Base-by-base conservation (phyloP, 2,113 vertebrate genomes). In the Gopherus evgoodei region DNA sequence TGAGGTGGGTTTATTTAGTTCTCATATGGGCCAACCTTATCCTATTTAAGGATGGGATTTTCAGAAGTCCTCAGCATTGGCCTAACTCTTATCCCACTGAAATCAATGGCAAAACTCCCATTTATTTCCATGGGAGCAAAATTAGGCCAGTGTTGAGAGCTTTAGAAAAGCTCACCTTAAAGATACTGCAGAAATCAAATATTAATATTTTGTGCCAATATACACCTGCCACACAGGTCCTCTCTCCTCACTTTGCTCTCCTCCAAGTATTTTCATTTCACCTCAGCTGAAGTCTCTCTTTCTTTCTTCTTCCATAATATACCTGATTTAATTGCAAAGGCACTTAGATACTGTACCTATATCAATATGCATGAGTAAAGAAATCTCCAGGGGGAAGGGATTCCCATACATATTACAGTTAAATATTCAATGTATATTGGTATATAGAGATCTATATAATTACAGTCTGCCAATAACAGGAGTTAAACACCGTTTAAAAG, bases 401-500 rank as follows among this genome's bases (percentile, higher is more conserved):
- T 31, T 93, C 91, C 72, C 38, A 87, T 56, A 95, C 83, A 86
- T 91, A 86, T 65, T 82, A 90, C 59, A 14, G 21, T 89, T 90
- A 84, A 59, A 47, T 78, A 86, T 53, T 91, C 38, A 75, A 35
- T 49, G 78, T 79, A 92, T 85, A 89, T 31, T 87, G 52, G 86
- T 65, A 95, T 57, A 85, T 53, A 94, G 27, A 91, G n/a, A 94
- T 35, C 50, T 90, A 76, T 47, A n/a, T 21, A 81, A 92, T 25
- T 91, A 82, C 31, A 93, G 90, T 85, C 87, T 96, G 92, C 80
- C 93, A 90, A 69, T 84, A 94, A 85, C 49, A 86, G 2, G n/a
- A 44, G 31, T 78, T 89, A 94, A 97, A 95, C 81, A 89, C 38
- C 90, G 24, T 91, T 97, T 80, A 92, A 94, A 95, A 92, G 54